Base-by-base conservation (phyloP, 2,113 vertebrate species). In the Nothobranchius kuhntae region DNA sequence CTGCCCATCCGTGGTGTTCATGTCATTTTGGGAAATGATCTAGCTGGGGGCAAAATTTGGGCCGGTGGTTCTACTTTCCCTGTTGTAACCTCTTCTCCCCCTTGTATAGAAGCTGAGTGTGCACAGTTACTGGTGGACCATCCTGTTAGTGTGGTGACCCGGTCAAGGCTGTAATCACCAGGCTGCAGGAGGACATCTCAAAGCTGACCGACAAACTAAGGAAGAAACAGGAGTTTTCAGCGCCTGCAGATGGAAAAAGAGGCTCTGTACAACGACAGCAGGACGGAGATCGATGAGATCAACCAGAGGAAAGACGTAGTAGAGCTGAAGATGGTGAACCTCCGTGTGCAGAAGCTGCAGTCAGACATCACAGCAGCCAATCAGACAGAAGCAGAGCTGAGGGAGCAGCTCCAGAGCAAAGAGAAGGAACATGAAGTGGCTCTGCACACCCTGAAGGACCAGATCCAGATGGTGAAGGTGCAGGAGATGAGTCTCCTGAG, bases 401-500 rank as follows among this genome's bases (percentile, higher is more conserved):
- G 87, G 89, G 95, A 95, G 54, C 93, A 95, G 53, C 65, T 94
- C 15, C 94, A 94, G 72, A 94, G 89, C 72, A 89, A 87, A 58
- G 91, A 93, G 35, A 93, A 90, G 61, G 94, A 96, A 35, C 95
- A 96, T 6, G 93, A 95, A 0, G 53, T 91, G 60, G 87, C 93
- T 35, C 79, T 96, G 15, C 91, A 91, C 26, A 82, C 86, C 0
- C 84, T 96, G 1, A 94, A 89, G 65, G 93, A 96, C 15, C 71
- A 97, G 96, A 97, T 97, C 80, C 95, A 97, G 89, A 95, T 95
- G 1, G 89, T 92, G 53, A 95, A 95, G 89, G 95, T 94, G 13
- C 95, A 96, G 84, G 96, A 96, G 91, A 76, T 94, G 81, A 95
- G 93, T 67, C 87, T 93, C 58, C 68, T 97, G 68, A 89, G 95